Percentiles rank a stretch among this genome's conserved stretches.
Evolutionary conservation across 2,888 invertebrate species (phyloP).

Genomic region (Frankliniella intonsa): DNA sequence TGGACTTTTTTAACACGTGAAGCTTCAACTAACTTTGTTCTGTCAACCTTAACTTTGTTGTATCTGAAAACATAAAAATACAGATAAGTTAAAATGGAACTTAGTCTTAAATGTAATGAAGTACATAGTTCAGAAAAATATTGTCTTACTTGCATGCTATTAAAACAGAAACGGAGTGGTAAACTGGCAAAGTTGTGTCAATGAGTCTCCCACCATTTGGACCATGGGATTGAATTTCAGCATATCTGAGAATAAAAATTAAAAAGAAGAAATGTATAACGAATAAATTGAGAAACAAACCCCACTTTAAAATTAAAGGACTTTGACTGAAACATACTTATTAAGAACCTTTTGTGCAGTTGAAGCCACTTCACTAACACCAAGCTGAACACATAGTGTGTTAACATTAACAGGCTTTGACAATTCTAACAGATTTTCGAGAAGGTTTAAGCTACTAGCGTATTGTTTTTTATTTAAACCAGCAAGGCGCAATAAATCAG

Average conservation of each 20-base stretch:
- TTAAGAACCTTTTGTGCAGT: background rate
- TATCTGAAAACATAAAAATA: background rate
- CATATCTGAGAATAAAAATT: background rate
- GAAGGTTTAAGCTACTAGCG: background rate
- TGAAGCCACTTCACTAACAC: conserved; percentile 3
- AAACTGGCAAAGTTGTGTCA: background rate
- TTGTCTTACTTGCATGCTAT: background rate
- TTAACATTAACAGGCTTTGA: background rate
- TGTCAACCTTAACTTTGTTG: background rate
- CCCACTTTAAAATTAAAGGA: background rate
- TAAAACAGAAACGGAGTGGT: background rate
- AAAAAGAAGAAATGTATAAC: background rate
- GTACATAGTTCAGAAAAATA: background rate
- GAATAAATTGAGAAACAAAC: background rate
- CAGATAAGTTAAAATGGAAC: background rate
- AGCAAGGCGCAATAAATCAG: background rate
- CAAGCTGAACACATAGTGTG: background rate
- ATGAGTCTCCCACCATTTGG: background rate
- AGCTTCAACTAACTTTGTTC: background rate
- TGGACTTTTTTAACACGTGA: background rate
- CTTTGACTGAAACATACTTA: background rate
- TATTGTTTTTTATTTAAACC: background rate
- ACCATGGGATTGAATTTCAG: background rate
- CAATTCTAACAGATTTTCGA: background rate
- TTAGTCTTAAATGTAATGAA: background rate